Conservation (phyloP, 2,113 vertebrate genomes). For the Sphyrna mokarran region DNA sequence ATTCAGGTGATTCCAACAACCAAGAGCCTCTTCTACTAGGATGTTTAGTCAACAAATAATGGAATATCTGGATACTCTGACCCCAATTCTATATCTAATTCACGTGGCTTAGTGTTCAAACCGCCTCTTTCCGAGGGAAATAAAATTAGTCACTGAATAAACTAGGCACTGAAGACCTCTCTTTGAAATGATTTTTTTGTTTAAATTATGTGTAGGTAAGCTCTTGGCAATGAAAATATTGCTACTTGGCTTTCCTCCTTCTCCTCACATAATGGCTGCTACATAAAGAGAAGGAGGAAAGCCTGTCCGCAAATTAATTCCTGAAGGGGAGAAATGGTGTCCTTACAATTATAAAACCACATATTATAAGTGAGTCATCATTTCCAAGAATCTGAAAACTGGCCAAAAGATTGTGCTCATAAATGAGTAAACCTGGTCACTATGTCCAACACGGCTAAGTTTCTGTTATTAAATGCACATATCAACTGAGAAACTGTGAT, state of each 20-base stretch:
- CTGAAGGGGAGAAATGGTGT: neutral
- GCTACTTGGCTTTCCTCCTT: neutral
- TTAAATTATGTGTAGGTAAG: neutral
- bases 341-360: neutral
- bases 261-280: neutral
- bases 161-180: neutral
- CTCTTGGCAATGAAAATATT: neutral
- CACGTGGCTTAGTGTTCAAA: neutral
- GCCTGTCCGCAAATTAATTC: neutral
- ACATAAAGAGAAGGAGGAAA: neutral
- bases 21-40: neutral
- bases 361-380: neutral
- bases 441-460: neutral
- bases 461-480: neutral
- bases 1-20: neutral
- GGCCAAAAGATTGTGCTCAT: neutral
- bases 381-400: neutral
- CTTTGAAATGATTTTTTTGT: neutral
- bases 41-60: neutral
- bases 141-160: neutral
- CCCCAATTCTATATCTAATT: neutral
- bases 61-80: neutral
- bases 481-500: neutral
- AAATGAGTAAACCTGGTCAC: neutral
- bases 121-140: neutral